Evolutionary conservation across 2,113 vertebrate species (phyloP).

Genomic region (Arizona elegans): DNA sequence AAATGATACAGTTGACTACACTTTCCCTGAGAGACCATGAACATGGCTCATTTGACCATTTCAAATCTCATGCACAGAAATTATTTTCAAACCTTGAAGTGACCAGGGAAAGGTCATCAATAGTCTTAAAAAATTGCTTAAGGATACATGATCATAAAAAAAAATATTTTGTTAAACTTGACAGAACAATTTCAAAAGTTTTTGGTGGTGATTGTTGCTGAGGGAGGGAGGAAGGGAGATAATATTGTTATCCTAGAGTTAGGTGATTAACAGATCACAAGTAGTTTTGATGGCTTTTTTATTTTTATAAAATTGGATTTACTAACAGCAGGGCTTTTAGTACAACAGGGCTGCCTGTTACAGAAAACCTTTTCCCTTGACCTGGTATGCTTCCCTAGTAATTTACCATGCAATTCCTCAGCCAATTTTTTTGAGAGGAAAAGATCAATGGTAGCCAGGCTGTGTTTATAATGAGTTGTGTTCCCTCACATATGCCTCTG

Average conservation of each 20-base stretch:
- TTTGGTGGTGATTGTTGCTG: neutral
- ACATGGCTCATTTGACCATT: neutral
- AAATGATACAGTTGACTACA: neutral
- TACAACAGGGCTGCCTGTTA: neutral
- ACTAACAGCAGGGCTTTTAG: neutral
- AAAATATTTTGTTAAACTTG: neutral
- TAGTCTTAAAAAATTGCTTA: neutral
- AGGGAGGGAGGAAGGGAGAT: neutral
- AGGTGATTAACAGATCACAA: neutral
- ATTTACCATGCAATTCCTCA: neutral
- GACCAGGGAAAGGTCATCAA: neutral
- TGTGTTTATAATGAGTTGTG: neutral
- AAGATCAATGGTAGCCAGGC: neutral
- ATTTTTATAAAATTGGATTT: neutral
- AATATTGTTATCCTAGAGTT: neutral
- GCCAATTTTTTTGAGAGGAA: neutral
- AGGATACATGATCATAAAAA: neutral
- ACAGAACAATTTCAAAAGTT: neutral
- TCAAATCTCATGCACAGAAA: neutral
- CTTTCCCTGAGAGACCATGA: neutral
- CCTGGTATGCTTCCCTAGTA: neutral
- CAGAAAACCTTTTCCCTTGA: neutral
- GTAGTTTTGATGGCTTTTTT: neutral
- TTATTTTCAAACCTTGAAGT: neutral
- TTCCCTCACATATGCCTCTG: neutral